Evolutionary conservation across 2,113 vertebrate species (phyloP), one percentile per base, ranked within the genome.

Genomic region (Himantopus leucocephalus): DNA sequence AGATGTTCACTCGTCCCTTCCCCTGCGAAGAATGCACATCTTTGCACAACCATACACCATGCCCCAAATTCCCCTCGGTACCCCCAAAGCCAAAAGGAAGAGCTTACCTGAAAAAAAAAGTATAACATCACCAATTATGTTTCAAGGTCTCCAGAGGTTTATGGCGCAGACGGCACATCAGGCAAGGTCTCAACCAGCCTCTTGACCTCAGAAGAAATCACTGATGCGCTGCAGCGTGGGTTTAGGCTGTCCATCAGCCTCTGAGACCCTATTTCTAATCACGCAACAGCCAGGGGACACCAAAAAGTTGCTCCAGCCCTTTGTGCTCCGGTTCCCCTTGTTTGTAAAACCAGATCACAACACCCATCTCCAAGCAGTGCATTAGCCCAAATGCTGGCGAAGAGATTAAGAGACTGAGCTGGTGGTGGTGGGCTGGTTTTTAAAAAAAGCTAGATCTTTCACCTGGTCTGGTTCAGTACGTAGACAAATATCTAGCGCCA

Each of bases 141-240:
- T 66, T 48, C 20, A 64, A 72, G 43, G 67, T 41, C 70, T 32
- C 1, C 34, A 62, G 47, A 66, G 24, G 39, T 26, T 74, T 50
- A 2, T 2, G 56, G n/a, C 11, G 43, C 11, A 30, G 18, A 10
- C 1, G 10, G 41, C 1, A 2, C 4, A 59, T 1, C 43, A 52
- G 12, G 37, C 32, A 59, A 71, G 48, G 64, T 29, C 53, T 58
- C 71, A 66, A 15, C 3, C 59, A 63, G 55, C 21, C 56, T 20
- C 35, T 1, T 15, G 60, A 29, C 48, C 70, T 29, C 27, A 32
- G 50, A 0, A 79, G 62, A 59, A 56, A 60, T 12, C 88, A 29
- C 7, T 32, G 41, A 27, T 6, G 34, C 2, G 0, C 4, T 15
- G 10, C 19, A 50, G 35, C 0, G 0, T 6, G n/a, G 60, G 19